Evolutionary conservation across 2,797 vertebrate genomes (phyloP).

Genomic region (Anguilla megastoma): DNA sequence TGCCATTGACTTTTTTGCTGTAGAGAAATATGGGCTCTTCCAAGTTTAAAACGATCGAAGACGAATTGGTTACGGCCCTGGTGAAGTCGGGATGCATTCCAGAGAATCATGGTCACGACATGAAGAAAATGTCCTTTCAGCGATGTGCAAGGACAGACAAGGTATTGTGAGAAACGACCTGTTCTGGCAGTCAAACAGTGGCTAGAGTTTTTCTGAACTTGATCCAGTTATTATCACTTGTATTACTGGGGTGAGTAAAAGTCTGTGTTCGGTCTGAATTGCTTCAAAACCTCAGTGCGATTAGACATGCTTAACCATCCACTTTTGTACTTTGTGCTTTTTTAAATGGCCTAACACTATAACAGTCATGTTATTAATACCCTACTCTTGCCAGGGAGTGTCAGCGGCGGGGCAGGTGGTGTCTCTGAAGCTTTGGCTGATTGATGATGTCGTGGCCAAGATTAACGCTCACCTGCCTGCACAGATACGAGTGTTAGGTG

Average conservation of each 20-base stretch:
- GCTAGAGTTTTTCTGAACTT: background rate
- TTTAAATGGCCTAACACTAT: too few relatives aligned
- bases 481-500: conserved; percentile 89
- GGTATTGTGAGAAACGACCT: conserved; percentile 61
- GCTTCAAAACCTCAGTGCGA: background rate
- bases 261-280: background rate
- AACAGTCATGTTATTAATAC: background rate
- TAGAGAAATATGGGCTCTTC: conserved; percentile 86
- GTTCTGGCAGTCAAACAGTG: background rate
- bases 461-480: conserved; percentile 88
- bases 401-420: conserved; percentile 96
- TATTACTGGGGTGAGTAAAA: background rate
- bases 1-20: background rate
- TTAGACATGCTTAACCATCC: background rate
- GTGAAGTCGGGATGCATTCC: conserved; percentile 92
- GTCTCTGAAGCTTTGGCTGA: conserved; percentile 91
- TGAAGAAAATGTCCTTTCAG: conserved; percentile 99
- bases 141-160: conserved; percentile 96
- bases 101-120: conserved; percentile 86
- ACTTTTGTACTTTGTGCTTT: too few relatives aligned
- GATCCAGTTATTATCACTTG: background rate
- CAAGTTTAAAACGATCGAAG: conserved; percentile 93
- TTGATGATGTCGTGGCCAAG: conserved; percentile 84
- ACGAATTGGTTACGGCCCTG: conserved; percentile 87
- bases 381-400: conserved; percentile 80